These are phyloP conservation scores for Charina bottae DNA, from an alignment of 2,113 vertebrate species.

Conservation along the genomic window DNA sequence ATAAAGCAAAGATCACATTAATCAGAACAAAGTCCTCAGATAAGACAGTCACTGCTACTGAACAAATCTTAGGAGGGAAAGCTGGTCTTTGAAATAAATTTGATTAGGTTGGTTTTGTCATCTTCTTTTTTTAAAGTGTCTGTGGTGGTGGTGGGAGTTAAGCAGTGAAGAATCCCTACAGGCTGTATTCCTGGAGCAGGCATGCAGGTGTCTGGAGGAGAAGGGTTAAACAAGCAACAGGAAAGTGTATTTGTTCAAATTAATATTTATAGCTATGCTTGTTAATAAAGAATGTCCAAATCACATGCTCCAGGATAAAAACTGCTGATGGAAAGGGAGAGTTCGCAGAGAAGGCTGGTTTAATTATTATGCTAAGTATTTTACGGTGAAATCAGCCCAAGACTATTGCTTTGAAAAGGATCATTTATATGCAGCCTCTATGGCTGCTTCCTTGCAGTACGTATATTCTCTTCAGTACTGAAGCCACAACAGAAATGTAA, in stretches of 20 bases:
- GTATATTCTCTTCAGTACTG: not conserved
- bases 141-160: slow-evolving; percentile 49
- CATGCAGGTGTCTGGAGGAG: slow-evolving; percentile 28
- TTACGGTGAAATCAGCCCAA: not conserved
- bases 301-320: not conserved
- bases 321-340: not conserved
- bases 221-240: not conserved
- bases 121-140: not conserved
- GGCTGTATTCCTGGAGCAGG: slow-evolving; percentile 46
- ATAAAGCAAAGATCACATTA: slow-evolving; percentile 72
- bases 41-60: slow-evolving; percentile 61
- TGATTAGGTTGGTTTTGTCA: slow-evolving; percentile 49
- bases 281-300: not conserved
- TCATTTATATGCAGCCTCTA: not conserved
- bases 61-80: slow-evolving; percentile 65
- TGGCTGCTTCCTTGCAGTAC: not conserved
- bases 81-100: slow-evolving; percentile 75
- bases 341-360: not conserved
- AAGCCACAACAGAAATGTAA: not conserved
- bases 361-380: not conserved
- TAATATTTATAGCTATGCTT: slow-evolving; percentile 32
- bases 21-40: slow-evolving; percentile 73
- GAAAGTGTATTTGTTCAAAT: not conserved
- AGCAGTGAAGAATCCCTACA: slow-evolving; percentile 55
- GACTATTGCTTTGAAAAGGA: not conserved